Conservation (phyloP, 92 coral and sea anemone genomes). For the Siderastrea siderea region DNA sequence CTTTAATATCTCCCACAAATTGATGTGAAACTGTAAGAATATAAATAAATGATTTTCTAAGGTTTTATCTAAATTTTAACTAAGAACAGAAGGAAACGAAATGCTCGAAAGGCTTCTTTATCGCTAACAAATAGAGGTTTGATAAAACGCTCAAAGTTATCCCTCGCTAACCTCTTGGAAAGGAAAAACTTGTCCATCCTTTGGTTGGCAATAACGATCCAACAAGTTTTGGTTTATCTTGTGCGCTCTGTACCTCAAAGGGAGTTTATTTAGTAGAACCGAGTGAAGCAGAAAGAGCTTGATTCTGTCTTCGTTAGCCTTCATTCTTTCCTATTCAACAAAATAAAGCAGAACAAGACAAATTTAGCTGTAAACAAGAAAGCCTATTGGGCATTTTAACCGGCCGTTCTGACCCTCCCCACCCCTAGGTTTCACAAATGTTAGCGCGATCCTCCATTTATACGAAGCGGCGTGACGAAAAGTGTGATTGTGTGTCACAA, state of each 20-base stretch:
- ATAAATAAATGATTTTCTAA: not conserved
- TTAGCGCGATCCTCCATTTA: too few relatives aligned
- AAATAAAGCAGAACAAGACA: not conserved
- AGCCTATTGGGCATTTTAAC: too few relatives aligned
- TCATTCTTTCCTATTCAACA: not conserved
- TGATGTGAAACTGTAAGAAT: constrained; percentile 27
- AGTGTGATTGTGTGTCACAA: too few relatives aligned
- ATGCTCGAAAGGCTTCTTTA: too few relatives aligned
- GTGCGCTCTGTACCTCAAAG: constrained; percentile 67
- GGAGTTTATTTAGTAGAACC: constrained; percentile 49
- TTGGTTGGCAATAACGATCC: not conserved
- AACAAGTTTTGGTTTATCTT: constrained; percentile 36
- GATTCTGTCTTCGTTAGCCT: constrained; percentile 22
- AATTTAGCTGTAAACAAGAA: too few relatives aligned
- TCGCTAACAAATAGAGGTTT: too few relatives aligned
- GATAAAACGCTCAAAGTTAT: too few relatives aligned
- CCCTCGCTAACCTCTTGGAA: constrained; percentile 22
- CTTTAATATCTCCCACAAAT: constrained; percentile 32
- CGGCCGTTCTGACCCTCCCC: too few relatives aligned
- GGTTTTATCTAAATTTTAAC: not conserved
- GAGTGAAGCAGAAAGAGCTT: constrained; percentile 58
- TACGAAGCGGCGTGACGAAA: too few relatives aligned
- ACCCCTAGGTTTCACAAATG: too few relatives aligned
- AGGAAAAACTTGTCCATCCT: constrained; percentile 5
- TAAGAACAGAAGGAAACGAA: too few relatives aligned